phyloP scores from a whole-genome alignment of 2,888 invertebrate species.

The Elysia crispata region DNA sequence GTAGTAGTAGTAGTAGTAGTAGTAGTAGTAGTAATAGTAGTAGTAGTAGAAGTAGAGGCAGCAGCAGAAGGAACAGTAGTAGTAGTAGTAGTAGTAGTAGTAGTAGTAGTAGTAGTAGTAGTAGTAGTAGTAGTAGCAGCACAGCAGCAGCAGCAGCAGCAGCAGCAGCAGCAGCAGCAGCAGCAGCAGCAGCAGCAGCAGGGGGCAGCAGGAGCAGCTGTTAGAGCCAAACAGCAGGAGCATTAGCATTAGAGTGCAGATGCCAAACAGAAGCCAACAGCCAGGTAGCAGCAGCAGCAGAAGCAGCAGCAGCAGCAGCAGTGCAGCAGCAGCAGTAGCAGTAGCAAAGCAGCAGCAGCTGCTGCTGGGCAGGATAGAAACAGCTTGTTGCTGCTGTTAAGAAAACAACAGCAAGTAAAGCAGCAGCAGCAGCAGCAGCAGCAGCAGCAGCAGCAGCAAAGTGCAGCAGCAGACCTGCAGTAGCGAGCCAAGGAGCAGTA shows the following conservation, averaged over 20 bases:
- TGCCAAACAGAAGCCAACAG: too few relatives aligned
- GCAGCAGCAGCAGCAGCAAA: constrained; percentile 1
- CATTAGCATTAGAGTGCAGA: too few relatives aligned
- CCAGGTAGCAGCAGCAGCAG: too few relatives aligned
- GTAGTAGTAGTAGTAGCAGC: neutral
- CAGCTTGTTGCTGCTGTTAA: too few relatives aligned
- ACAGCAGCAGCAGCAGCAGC: neutral
- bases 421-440: constrained; percentile 1
- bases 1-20: neutral
- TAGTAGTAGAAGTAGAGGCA: too few relatives aligned
- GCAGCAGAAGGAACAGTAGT: constrained; percentile 1
- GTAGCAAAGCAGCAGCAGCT: too few relatives aligned
- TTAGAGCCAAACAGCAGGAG: too few relatives aligned
- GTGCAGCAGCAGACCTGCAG: neutral
- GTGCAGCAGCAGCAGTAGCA: too few relatives aligned
- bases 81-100: constrained; percentile 20
- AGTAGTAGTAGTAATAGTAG: neutral
- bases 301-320: too few relatives aligned
- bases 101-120: constrained; percentile 22
- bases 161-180: neutral
- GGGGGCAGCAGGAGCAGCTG: too few relatives aligned
- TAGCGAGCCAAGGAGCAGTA: too few relatives aligned
- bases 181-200: neutral
- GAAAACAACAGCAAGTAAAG: neutral
- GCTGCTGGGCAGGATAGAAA: too few relatives aligned